These are phyloP conservation scores for Chascanopsetta lugubris DNA, from an alignment of 2,113 vertebrate species.

Conservation along the genomic window DNA sequence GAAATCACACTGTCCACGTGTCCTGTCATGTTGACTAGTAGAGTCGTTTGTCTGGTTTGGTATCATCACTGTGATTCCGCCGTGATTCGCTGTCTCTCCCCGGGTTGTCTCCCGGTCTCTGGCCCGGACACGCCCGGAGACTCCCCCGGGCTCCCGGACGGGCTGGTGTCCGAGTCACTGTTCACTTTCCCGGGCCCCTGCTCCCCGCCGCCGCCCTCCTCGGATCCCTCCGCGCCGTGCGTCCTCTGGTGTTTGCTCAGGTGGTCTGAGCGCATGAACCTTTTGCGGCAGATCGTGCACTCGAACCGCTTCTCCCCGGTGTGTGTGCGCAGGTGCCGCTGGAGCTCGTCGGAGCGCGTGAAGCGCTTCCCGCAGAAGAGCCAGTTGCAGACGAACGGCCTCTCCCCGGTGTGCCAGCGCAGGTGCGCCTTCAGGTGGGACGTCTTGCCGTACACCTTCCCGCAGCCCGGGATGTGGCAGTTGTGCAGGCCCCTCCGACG, in stretches of 20 bases:
- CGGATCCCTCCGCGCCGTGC: slow-evolving; percentile 85
- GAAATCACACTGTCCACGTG: slow-evolving; percentile 29
- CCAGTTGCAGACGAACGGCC: slow-evolving; percentile 95
- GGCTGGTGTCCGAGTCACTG: slow-evolving; percentile 92
- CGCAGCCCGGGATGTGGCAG: slow-evolving; percentile 93
- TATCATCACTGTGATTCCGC: slow-evolving; percentile 13
- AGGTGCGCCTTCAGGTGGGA: slow-evolving; percentile 93
- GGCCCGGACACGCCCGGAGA: slow-evolving; percentile 84
- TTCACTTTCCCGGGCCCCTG: slow-evolving; percentile 80
- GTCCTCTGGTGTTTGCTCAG: slow-evolving; percentile 92
- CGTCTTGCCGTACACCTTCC: slow-evolving; percentile 93
- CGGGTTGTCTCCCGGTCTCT: slow-evolving; percentile 62
- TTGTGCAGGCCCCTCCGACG: slow-evolving; percentile 89
- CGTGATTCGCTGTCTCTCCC: slow-evolving; percentile 73
- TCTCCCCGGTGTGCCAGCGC: slow-evolving; percentile 94
- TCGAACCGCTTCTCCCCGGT: slow-evolving; percentile 96
- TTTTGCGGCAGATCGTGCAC: slow-evolving; percentile 89
- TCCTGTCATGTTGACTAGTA: not conserved
- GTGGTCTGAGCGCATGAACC: slow-evolving; percentile 95
- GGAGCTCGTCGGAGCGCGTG: slow-evolving; percentile 92
- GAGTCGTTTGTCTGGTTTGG: not conserved
- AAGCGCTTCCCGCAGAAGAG: slow-evolving; percentile 93
- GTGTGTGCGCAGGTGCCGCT: slow-evolving; percentile 92
- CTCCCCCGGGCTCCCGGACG: slow-evolving; percentile 86
- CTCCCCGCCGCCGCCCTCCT: slow-evolving; percentile 68